A percentile compares a stretch with the other conserved stretches of the same genome.
These are phyloP conservation scores for Esox masquinongy DNA, from an alignment of 2,797 vertebrate species.

Conservation along the genomic window DNA sequence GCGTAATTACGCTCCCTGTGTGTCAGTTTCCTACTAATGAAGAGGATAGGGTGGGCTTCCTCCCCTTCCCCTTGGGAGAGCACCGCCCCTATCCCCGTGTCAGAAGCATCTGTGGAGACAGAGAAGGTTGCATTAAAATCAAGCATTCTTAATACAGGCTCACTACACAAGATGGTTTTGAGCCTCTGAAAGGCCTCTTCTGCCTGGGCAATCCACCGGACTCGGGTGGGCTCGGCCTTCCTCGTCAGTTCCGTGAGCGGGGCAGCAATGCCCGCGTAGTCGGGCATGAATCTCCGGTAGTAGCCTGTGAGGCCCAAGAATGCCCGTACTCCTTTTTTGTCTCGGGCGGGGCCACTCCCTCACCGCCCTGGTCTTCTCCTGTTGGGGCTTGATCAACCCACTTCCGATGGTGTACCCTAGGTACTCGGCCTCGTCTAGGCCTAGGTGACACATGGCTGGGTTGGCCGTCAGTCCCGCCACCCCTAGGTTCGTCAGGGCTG, in stretches of 20 bases:
- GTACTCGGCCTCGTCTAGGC: too few relatives aligned
- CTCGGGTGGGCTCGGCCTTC: background rate
- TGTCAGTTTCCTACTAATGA: background rate
- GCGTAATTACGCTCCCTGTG: too few relatives aligned
- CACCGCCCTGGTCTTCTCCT: background rate
- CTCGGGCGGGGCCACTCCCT: background rate
- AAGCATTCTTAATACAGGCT: background rate
- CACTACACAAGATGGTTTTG: background rate
- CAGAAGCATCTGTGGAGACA: background rate
- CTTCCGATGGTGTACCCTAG: too few relatives aligned
- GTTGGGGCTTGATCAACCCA: too few relatives aligned
- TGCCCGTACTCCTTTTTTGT: background rate
- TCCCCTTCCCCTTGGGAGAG: constrained; percentile 1
- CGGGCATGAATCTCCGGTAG: too few relatives aligned
- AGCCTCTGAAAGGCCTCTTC: background rate
- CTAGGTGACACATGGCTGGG: too few relatives aligned
- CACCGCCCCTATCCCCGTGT: background rate
- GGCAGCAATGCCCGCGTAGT: background rate
- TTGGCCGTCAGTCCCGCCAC: too few relatives aligned
- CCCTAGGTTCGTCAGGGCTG: too few relatives aligned
- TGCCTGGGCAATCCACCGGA: background rate
- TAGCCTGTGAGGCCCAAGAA: too few relatives aligned
- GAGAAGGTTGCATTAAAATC: background rate
- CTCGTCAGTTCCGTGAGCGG: background rate
- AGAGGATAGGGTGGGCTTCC: background rate